Conservation (phyloP, 2,797 vertebrate genomes). For the Anabas testudineus region DNA sequence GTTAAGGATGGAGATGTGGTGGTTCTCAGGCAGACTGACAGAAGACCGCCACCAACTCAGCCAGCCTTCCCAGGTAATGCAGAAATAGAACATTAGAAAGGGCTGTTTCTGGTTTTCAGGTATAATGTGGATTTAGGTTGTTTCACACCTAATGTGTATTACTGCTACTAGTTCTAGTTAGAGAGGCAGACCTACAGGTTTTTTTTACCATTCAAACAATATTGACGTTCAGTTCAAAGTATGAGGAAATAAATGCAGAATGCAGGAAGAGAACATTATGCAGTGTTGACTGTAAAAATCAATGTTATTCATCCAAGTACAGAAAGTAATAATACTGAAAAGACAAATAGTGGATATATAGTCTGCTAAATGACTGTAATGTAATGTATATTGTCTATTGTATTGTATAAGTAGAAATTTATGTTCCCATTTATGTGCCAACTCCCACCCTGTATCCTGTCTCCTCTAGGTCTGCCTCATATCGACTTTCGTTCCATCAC, state of each 20-base stretch:
- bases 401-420: background rate
- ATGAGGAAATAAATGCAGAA: background rate
- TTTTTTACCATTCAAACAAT: background rate
- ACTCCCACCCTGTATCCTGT: conserved; percentile 11
- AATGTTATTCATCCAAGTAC: background rate
- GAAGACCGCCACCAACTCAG: conserved; percentile 82
- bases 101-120: background rate
- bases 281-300: background rate
- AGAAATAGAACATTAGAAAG: background rate
- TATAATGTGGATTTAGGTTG: background rate
- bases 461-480: conserved; percentile 88
- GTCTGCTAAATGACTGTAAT: too few relatives aligned
- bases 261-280: background rate
- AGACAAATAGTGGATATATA: too few relatives aligned
- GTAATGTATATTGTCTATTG: too few relatives aligned
- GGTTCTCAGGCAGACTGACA: conserved; percentile 91
- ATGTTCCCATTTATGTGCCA: background rate
- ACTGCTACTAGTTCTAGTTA: background rate
- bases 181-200: background rate
- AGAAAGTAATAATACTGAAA: background rate
- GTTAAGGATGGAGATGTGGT: conserved; percentile 97
- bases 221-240: background rate
- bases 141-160: background rate
- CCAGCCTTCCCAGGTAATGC: conserved; percentile 83
- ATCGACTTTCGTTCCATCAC: conserved; percentile 98